A percentile compares a stretch with the other conserved stretches of the same genome.
Conservation (phyloP, 2,113 vertebrate genomes). For the Dromaius novaehollandiae region DNA sequence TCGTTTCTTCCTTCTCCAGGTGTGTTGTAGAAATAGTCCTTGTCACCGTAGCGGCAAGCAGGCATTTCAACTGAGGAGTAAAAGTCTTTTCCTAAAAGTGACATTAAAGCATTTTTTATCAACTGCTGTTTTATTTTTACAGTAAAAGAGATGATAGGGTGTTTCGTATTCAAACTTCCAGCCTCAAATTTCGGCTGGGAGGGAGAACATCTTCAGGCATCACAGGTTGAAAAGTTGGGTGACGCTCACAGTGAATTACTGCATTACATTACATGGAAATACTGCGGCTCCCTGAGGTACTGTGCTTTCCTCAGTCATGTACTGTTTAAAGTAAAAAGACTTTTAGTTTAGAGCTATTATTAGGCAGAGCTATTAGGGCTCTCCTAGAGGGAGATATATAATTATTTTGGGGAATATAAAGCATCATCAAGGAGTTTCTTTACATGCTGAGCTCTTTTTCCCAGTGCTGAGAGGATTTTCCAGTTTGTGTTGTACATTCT, state of each 20-base stretch:
- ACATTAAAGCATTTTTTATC: constrained; percentile 50
- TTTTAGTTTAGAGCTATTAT: constrained; percentile 8
- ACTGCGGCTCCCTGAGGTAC: neutral
- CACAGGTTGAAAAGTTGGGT: neutral
- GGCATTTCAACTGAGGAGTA: neutral
- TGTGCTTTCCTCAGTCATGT: neutral
- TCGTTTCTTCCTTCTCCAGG: neutral
- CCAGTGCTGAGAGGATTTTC: neutral
- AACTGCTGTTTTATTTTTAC: constrained; percentile 41
- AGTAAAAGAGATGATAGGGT: neutral
- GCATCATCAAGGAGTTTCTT: neutral
- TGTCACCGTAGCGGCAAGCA: neutral
- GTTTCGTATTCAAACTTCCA: constrained; percentile 5
- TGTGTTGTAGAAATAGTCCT: neutral
- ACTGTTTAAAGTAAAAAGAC: neutral
- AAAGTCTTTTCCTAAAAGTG: neutral
- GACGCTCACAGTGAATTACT: neutral
- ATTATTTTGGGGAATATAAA: constrained; percentile 17
- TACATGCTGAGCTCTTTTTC: neutral
- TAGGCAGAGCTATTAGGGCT: constrained; percentile 21
- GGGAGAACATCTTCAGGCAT: neutral
- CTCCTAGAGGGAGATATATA: neutral
- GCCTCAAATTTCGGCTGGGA: constrained; percentile 6
- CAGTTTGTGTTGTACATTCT: neutral
- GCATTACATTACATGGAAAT: neutral